A percentile compares a stretch with the other conserved stretches of the same genome.
phyloP scores from a whole-genome alignment of 2,888 invertebrate species.

The Ellobium chinense region DNA sequence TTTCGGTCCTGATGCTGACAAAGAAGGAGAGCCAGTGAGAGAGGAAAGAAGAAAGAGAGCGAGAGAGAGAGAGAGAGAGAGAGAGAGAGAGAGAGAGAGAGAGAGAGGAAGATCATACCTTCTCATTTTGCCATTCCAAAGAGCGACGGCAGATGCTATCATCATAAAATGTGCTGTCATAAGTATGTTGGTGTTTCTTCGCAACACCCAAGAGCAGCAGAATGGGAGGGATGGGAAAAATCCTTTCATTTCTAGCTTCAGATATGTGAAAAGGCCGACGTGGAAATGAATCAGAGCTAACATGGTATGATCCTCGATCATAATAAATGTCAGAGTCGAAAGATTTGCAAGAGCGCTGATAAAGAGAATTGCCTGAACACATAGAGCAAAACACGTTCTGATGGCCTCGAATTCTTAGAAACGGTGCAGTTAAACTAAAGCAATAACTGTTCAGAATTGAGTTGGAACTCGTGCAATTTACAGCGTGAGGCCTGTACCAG shows the following conservation, averaged over 20 bases:
- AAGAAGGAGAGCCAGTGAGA: background rate
- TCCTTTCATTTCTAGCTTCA: too few relatives aligned
- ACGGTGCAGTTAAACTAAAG: background rate
- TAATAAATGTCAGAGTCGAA: too few relatives aligned
- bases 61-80: background rate
- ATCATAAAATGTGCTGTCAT: too few relatives aligned
- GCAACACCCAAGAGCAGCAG: too few relatives aligned
- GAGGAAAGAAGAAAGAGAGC: background rate
- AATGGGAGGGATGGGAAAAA: too few relatives aligned
- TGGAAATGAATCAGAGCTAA: too few relatives aligned
- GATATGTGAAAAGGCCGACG: too few relatives aligned
- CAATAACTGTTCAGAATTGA: background rate
- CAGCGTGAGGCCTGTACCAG: background rate
- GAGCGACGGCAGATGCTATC: too few relatives aligned
- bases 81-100: background rate
- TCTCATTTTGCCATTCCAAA: too few relatives aligned
- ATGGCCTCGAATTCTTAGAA: background rate
- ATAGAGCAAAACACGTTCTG: background rate
- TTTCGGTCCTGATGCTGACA: too few relatives aligned
- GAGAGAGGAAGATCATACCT: background rate
- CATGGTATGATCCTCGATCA: too few relatives aligned
- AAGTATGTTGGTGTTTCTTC: too few relatives aligned
- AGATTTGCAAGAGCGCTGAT: background rate
- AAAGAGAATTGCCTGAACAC: background rate
- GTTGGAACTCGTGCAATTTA: background rate